These are phyloP conservation scores for Pedionomus torquatus DNA, from an alignment of 2,113 vertebrate genomes.

Conservation along the genomic window DNA sequence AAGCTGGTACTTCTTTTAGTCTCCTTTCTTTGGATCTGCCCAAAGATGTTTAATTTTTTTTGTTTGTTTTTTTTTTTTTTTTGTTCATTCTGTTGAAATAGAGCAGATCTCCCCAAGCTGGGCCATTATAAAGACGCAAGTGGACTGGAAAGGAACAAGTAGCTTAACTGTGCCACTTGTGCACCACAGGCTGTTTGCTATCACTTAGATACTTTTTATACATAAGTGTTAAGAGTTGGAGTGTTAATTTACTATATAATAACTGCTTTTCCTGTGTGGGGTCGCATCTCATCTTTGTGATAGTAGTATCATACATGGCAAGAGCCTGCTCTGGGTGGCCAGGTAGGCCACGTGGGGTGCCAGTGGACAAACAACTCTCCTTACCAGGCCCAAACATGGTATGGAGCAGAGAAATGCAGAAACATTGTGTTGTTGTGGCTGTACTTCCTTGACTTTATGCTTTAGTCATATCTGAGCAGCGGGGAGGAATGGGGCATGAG, in stretches of 20 bases:
- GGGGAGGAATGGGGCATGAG: background rate
- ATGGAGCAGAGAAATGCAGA: background rate
- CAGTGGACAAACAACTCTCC: background rate
- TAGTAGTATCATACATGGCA: fast-evolving
- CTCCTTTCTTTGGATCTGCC: background rate
- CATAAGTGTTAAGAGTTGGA: too few species aligned
- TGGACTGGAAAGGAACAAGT: background rate
- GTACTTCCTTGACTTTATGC: background rate
- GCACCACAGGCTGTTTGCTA: background rate
- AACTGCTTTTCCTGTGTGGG: background rate
- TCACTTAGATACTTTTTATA: background rate
- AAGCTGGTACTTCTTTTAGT: background rate
- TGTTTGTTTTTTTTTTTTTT: background rate
- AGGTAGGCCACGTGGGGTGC: background rate
- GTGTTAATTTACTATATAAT: too few species aligned
- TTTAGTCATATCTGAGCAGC: background rate
- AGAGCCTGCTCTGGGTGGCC: background rate
- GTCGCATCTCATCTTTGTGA: background rate
- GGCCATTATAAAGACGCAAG: background rate
- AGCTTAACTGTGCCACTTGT: background rate
- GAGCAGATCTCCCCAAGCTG: background rate
- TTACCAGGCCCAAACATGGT: background rate
- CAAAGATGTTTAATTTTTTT: background rate
- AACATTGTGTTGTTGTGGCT: background rate
- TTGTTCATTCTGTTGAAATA: background rate